Base-by-base conservation (phyloP, 2,797 vertebrate genomes). In the Sorex maritimensis region DNA sequence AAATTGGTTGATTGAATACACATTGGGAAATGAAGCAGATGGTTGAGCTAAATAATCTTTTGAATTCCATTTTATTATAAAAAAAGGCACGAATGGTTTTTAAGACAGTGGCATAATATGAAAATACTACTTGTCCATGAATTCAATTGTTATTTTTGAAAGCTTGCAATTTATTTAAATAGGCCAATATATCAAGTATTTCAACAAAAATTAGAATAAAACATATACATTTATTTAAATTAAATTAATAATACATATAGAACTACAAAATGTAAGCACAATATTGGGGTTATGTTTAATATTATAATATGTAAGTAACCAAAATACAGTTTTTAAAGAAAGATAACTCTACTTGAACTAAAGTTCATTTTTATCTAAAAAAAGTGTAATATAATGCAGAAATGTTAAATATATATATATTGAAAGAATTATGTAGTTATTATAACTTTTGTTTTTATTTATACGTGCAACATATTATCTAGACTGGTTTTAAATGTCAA, bases 141-240 rank as follows among this genome's bases (percentile, higher is more conserved):
- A 71, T 82, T 82, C n/a, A 49, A 23, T 71, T 71, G 88, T 92
- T 71, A 74, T 52, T 68, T 81, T 78, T 87, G 68, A 84, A 84
- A 26, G 63, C 72, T 75, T 86, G 17, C 17, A 81, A 14, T 55
- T 26, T 5, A 55, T 68, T 41, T 74, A 30, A 46, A 84, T 81
- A 75, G 23, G 12, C 83, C 34, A 71, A 17, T 34, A 49, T 79
- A 26, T 83, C 79, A 75, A 78, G 41, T 14, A 49, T 69, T 10
- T 41, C 17, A 71, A 6, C 71, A n/a, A 79, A 79, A 52, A 79
- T 15, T 73, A 80, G 17, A 88, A 81, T 77, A 52, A 58, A 84
- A 96, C 90, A 6, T 19, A 67, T 90, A 23, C 1, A n/a, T 69
- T 61, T 79, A 4, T 38, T 58, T 91, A 14, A 38, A 49, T 41